Evolutionary conservation across 2,888 invertebrate species (phyloP).

Genomic region (Ditula angustiorana): DNA sequence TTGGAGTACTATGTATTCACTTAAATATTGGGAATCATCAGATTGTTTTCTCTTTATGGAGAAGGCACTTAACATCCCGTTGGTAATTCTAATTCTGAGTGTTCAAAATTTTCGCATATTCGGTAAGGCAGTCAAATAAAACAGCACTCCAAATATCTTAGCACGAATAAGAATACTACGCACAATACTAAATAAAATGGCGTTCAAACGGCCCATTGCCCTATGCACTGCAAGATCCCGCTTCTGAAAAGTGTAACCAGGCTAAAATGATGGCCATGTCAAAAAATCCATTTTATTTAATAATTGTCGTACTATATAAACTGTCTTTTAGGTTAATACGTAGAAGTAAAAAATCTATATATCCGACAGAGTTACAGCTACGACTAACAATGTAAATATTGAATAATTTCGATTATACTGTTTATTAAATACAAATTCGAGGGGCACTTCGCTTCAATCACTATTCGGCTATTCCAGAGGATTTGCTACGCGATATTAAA

Average conservation of each 20-base stretch:
- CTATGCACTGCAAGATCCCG: background rate
- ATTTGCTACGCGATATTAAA: slow-evolving; percentile 43
- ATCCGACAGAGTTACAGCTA: slow-evolving; percentile 72
- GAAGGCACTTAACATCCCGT: slow-evolving; percentile 8
- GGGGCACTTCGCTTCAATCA: slow-evolving; percentile 71
- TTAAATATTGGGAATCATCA: background rate
- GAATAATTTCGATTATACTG: slow-evolving; percentile 65
- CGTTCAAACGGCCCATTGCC: background rate
- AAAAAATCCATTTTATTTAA: slow-evolving; percentile 22
- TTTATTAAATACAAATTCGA: slow-evolving; percentile 76
- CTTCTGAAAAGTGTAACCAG: slow-evolving; percentile 7
- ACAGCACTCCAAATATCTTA: slow-evolving; percentile 27
- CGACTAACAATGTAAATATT: slow-evolving; percentile 72
- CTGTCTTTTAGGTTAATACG: slow-evolving; percentile 28
- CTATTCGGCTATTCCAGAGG: slow-evolving; percentile 52
- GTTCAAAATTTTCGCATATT: background rate
- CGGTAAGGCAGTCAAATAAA: background rate
- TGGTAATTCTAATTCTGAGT: background rate
- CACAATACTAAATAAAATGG: slow-evolving; percentile 29
- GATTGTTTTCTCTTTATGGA: slow-evolving; percentile 5
- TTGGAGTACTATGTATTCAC: slow-evolving; percentile 13
- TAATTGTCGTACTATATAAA: slow-evolving; percentile 2
- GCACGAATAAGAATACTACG: slow-evolving; percentile 17
- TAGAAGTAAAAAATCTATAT: slow-evolving; percentile 66
- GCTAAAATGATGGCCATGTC: background rate